phyloP scores from a whole-genome alignment of 2,113 vertebrate species.

The Equus quagga region DNA sequence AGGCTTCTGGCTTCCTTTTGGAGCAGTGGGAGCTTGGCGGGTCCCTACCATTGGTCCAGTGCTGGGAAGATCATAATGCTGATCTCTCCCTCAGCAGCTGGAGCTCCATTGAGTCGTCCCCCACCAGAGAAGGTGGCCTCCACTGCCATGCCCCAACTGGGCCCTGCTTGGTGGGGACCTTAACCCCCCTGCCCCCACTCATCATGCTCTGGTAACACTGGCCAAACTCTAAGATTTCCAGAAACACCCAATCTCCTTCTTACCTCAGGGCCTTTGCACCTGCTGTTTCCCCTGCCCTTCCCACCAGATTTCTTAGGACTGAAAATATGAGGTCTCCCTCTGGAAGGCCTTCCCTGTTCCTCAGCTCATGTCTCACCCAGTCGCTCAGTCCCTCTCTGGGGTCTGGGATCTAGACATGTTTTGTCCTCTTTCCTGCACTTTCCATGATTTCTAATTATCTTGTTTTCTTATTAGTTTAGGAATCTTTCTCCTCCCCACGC shows the following conservation, averaged over 20 bases:
- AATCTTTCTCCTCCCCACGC: not conserved
- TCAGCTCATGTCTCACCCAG: not conserved
- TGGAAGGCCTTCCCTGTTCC: not conserved
- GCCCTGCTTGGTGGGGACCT: not conserved
- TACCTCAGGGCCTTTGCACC: not conserved
- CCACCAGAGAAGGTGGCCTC: not conserved
- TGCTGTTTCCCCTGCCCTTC: not conserved
- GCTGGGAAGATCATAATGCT: not conserved
- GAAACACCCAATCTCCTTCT: not conserved
- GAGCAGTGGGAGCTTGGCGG: not conserved
- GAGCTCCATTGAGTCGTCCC: not conserved
- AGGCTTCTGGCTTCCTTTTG: not conserved
- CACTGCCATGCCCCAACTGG: not conserved
- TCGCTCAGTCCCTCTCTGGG: not conserved
- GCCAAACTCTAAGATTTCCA: not conserved
- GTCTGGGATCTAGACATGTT: not conserved
- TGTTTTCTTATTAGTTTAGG: not conserved
- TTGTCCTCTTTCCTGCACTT: not conserved
- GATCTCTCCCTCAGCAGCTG: too few relatives aligned
- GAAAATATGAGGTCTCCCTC: not conserved
- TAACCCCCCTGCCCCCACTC: not conserved
- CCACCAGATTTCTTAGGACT: not conserved
- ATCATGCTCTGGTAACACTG: not conserved
- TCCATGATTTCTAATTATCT: not conserved
- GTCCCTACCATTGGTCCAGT: fast-evolving